A percentile compares a stretch with the other conserved stretches of the same genome.
Evolutionary conservation across 2,888 invertebrate genomes (phyloP).

Genomic region (Elysia crispata): DNA sequence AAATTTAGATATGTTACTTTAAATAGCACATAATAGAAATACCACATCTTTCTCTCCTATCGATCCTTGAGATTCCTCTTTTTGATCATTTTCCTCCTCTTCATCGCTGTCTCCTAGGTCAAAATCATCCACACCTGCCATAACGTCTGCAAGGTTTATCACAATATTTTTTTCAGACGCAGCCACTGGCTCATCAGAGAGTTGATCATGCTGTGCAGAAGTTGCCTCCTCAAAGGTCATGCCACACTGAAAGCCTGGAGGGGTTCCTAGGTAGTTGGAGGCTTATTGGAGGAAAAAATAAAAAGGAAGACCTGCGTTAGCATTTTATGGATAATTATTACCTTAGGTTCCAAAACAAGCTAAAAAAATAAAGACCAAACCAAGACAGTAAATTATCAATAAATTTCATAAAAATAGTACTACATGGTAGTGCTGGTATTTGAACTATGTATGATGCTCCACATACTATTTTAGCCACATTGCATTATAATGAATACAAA

Average conservation of each 20-base stretch:
- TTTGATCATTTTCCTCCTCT: conserved; percentile 51
- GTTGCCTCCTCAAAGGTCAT: conserved; percentile 52
- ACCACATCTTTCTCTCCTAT: too few species aligned
- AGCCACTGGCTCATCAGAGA: background rate
- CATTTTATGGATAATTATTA: too few species aligned
- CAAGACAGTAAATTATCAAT: background rate
- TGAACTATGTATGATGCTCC: too few species aligned
- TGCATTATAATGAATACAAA: too few species aligned
- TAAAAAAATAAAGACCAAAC: too few species aligned
- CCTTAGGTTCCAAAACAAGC: too few species aligned
- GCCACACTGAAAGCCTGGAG: conserved; percentile 39
- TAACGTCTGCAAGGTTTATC: conserved; percentile 65
- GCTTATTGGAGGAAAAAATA: conserved; percentile 13
- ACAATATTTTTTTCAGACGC: conserved; percentile 43
- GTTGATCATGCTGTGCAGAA: conserved; percentile 73
- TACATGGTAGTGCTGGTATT: too few species aligned
- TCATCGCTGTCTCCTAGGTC: conserved; percentile 67
- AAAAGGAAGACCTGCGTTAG: background rate
- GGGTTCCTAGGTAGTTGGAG: conserved; percentile 32
- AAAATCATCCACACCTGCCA: conserved; percentile 68
- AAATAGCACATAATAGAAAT: too few species aligned
- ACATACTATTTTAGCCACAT: too few species aligned
- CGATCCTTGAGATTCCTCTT: background rate
- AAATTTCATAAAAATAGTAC: background rate
- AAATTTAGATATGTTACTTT: too few species aligned